phyloP scores from a whole-genome alignment of 2,113 vertebrate species.

The Rissa tridactyla region DNA sequence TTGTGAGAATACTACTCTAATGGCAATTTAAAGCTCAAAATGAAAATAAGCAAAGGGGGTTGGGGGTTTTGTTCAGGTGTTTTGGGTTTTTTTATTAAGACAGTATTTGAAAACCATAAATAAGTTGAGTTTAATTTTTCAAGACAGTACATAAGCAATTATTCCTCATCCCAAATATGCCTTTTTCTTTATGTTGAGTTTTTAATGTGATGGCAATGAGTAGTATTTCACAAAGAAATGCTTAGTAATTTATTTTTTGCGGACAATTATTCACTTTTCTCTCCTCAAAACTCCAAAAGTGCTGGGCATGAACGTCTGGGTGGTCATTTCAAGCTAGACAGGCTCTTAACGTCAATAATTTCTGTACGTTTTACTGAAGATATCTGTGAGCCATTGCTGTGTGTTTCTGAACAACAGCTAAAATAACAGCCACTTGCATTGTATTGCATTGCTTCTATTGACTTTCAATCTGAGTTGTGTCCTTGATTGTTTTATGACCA shows the following conservation, averaged over 20 bases:
- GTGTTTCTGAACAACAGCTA: background rate
- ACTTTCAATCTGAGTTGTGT: background rate
- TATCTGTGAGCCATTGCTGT: background rate
- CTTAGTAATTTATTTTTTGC: background rate
- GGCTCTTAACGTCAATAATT: background rate
- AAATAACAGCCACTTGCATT: background rate
- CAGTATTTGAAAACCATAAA: background rate
- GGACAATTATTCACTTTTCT: background rate
- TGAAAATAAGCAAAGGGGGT: background rate
- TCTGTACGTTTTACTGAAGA: background rate
- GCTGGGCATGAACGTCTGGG: background rate
- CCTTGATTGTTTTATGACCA: slow-evolving; percentile 8
- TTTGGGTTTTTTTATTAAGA: background rate
- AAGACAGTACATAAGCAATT: background rate
- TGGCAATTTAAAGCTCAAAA: background rate
- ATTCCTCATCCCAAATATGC: background rate
- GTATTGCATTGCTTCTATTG: background rate
- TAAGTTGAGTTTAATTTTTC: background rate
- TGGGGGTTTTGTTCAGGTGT: background rate
- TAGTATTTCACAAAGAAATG: background rate
- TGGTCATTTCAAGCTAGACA: background rate
- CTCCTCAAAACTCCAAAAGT: background rate
- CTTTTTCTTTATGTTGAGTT: background rate
- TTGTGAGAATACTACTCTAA: background rate
- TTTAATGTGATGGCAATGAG: background rate